phyloP scores from a whole-genome alignment of 2,797 vertebrate genomes.

The Ptychadena robeensis region DNA sequence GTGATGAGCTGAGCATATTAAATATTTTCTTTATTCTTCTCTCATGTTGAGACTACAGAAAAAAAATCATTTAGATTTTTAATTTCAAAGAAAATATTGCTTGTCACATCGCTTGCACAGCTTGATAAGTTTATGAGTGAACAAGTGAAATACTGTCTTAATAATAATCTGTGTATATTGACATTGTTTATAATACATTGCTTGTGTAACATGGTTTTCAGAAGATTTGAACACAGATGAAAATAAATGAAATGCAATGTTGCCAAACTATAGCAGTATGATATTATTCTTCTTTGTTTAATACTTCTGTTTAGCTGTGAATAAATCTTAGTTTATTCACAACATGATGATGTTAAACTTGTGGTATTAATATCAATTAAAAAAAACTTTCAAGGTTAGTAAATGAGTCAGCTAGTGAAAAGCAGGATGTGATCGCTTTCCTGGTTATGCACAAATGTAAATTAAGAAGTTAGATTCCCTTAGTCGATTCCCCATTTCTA shows the following conservation, averaged over 20 bases:
- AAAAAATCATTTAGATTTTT: slow-evolving; percentile 52
- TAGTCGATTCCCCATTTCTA: no score
- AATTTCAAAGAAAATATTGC: slow-evolving; percentile 56
- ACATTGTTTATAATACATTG: slow-evolving; percentile 45
- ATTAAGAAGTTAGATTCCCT: no score
- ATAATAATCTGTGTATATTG: slow-evolving; percentile 52
- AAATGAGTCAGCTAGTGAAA: not conserved
- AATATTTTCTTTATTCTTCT: slow-evolving; percentile 23
- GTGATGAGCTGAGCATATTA: not conserved
- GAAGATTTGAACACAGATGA: slow-evolving; percentile 51
- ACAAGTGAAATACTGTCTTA: slow-evolving; percentile 60
- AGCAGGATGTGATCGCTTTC: not conserved
- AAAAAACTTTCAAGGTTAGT: not conserved
- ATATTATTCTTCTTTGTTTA: slow-evolving; percentile 39
- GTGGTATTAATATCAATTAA: not conserved
- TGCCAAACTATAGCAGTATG: slow-evolving; percentile 30
- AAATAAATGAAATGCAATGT: slow-evolving; percentile 49
- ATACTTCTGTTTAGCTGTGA: slow-evolving; percentile 38
- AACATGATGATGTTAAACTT: slow-evolving; percentile 14
- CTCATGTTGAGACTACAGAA: slow-evolving; percentile 22
- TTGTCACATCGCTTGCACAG: slow-evolving; percentile 53
- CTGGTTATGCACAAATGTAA: not conserved
- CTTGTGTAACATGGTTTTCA: slow-evolving; percentile 51
- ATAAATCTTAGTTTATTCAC: slow-evolving; percentile 9
- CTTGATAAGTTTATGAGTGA: slow-evolving; percentile 58